Percentiles rank a stretch among this genome's conserved stretches.
Conservation (phyloP, 2,888 invertebrate genomes). For the Dugesia japonica region DNA sequence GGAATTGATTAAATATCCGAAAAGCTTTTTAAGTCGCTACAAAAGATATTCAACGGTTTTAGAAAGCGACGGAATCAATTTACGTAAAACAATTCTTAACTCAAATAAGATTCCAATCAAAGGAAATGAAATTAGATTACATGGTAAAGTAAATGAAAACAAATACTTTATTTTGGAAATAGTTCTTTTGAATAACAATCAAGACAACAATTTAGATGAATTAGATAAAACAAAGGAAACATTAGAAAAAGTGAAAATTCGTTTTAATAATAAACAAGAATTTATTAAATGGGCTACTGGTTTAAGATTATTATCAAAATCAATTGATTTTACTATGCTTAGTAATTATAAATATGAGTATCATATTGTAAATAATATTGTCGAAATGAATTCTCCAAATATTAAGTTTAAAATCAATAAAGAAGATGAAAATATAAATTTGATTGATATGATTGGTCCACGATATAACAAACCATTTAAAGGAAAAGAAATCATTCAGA, state of each 20-base stretch:
- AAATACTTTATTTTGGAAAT: neutral
- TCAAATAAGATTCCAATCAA: conserved; percentile 9
- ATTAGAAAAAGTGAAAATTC: neutral
- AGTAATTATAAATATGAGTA: neutral
- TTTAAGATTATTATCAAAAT: neutral
- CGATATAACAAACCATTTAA: neutral
- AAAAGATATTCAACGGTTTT: neutral
- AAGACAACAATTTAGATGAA: neutral
- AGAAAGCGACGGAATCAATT: neutral
- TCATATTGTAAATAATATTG: neutral
- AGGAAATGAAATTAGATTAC: neutral
- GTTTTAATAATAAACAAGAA: neutral
- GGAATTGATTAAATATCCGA: neutral
- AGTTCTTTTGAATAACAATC: neutral
- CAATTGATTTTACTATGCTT: neutral
- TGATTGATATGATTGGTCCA: neutral
- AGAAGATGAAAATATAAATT: neutral
- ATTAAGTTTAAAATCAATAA: neutral
- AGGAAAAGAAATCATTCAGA: neutral
- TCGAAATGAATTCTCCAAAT: neutral
- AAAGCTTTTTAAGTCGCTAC: neutral
- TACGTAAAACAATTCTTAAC: neutral
- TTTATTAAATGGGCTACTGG: conserved; percentile 5
- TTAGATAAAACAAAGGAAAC: neutral
- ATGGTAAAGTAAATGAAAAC: neutral